Base-by-base conservation (phyloP, 2,888 invertebrate species). In the Miltochrista miniata region DNA sequence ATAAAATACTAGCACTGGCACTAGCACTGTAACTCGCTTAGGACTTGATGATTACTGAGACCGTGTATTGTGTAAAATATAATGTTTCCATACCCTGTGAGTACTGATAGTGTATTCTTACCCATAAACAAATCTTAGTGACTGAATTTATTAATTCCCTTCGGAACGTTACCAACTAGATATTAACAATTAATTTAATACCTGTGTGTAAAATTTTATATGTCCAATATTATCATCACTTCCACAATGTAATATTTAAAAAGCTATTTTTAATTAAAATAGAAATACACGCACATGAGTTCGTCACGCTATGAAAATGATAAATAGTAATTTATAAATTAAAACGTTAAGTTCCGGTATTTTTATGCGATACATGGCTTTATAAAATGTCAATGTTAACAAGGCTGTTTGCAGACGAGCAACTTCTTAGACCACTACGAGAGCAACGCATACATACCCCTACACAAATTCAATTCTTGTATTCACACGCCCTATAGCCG, bases 71-170 rank as follows among this genome's bases (percentile, higher is more conserved):
- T 24, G 5, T 24, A 24, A 24, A 24, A 24, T 24, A 24, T 2
- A 24, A 24, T 24, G 18, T 24, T 24, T 24, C 18, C 18, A 24
- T 4, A 24, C 5, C 18, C 18, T 4, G 2, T 24, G n/a, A n/a
- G n/a, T n/a, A n/a, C n/a, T n/a, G n/a, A n/a, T n/a, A n/a, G n/a
- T n/a, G n/a, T n/a, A n/a, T n/a, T n/a, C n/a, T n/a, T n/a, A n/a
- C n/a, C n/a, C n/a, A n/a, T 24, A 24, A 24, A 24, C 18, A 24
- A 24, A 24, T 34, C n/a, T n/a, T 34, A 55, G 39, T 48, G 49
- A 24, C 5, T 4, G 18, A 24, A 64, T 67, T 54, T 56, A 55
- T 55, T 37, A 36, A 56, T 63, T 68, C 63, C 63, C 52, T 54
- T 46, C 52, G 38, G 40, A 40, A 42, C 34, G 40, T 10, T 38